Evolutionary conservation across 2,797 vertebrate genomes (phyloP), one percentile per base, ranked within the genome.

Genomic region (Aldrovandia affinis): DNA sequence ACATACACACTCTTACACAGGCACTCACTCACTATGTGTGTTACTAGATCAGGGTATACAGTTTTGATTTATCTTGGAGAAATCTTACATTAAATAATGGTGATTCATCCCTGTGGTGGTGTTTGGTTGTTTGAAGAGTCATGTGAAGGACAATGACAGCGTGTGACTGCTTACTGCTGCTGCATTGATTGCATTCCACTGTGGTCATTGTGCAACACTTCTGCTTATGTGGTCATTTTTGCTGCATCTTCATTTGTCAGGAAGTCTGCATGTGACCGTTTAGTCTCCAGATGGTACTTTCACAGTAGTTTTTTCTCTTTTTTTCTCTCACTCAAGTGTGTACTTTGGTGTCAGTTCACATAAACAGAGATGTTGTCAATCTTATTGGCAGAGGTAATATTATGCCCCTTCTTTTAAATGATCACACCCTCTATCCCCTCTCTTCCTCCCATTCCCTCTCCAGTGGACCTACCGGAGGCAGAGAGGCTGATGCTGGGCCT

Each of bases 401-500:
- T 33, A 79, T 50, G 77, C 15, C n/a, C 14, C 7, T 28, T 30
- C 22, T 42, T 44, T n/a, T 77, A 6, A 42, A 36, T 78, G 44
- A 36, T 0, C 63, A 28, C 77, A 50, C n/a, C 47, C 14, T 80
- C 42, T 65, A 2, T 22, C 20, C 20, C 25, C 55, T 50, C 20
- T 57, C 1, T n/a, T 20, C 30, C 1, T 50, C 0, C 28, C 20
- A 7, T 81, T 30, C 3, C 10, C 5, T 25, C 59, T 50, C 1
- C 59, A 96, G 93, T 84, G 4, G 96, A 97, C 61, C 95, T 97
- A 57, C 91, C 94, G 70, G 97, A 98, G 89, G 92, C 95, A 7
- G 97, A 98, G 90, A 94, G 87, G 82, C 91, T 96, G 18, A 82
- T 96, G 87, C 94, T 98, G 88, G 93, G 92, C 81, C 91, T 99